Evolutionary conservation across 2,113 vertebrate species (phyloP).

Genomic region (Probosciger aterrimus): DNA sequence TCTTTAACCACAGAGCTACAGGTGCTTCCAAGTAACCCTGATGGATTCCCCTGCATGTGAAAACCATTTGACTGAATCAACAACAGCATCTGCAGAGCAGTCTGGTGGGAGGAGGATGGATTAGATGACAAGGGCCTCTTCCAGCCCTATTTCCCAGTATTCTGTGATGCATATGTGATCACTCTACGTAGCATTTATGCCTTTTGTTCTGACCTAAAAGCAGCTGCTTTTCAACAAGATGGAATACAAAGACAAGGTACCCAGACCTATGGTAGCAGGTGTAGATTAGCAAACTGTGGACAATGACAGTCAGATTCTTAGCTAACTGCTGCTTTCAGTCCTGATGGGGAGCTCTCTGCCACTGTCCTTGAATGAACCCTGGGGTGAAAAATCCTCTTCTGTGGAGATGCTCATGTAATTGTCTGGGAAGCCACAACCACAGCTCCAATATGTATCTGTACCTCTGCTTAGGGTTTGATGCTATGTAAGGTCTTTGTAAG

Average conservation of each 20-base stretch:
- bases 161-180: neutral
- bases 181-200: neutral
- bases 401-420: neutral
- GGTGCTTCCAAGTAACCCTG: neutral
- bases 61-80: neutral
- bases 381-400: neutral
- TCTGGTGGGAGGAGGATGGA: neutral
- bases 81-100: neutral
- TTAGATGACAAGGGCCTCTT: neutral
- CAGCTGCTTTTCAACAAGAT: neutral
- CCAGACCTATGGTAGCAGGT: neutral
- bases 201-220: neutral
- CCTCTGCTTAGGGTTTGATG: neutral
- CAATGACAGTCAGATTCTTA: neutral
- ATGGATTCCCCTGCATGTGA: neutral
- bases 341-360: neutral
- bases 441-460: neutral
- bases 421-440: neutral
- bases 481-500: neutral
- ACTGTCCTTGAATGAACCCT: neutral
- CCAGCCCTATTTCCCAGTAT: neutral
- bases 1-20: neutral
- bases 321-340: neutral
- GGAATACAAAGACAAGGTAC: neutral
- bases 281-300: neutral